phyloP scores from a whole-genome alignment of 2,888 invertebrate genomes.

The Diabrotica balteata region DNA sequence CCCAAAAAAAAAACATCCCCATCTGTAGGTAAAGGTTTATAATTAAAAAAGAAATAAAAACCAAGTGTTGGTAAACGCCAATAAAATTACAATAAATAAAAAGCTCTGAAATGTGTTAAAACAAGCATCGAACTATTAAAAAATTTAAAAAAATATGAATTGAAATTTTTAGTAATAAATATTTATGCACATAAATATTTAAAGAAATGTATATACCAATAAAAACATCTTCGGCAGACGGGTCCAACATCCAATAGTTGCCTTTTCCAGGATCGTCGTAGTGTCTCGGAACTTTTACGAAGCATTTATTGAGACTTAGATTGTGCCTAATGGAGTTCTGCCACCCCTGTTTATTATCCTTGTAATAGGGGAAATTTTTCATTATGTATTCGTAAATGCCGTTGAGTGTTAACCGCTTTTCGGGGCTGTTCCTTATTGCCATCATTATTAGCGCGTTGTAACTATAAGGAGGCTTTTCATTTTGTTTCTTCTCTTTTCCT shows the following conservation, averaged over 20 bases:
- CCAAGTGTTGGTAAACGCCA: background rate
- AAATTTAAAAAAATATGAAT: background rate
- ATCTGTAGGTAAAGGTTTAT: no score
- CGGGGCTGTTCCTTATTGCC: slow-evolving; percentile 95
- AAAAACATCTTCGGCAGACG: slow-evolving; percentile 96
- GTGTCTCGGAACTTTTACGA: slow-evolving; percentile 97
- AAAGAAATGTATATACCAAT: slow-evolving; percentile 61
- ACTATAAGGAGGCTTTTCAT: slow-evolving; percentile 95
- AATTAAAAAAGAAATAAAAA: background rate
- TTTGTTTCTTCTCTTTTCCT: slow-evolving; percentile 71
- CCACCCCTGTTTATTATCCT: slow-evolving; percentile 99
- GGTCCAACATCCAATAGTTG: slow-evolving; percentile 99
- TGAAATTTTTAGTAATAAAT: no score
- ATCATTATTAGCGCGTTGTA: slow-evolving; percentile 99
- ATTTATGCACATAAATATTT: background rate
- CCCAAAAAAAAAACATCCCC: no score
- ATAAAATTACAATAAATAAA: no score
- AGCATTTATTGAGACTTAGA: slow-evolving; percentile 96
- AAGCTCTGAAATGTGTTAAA: no score
- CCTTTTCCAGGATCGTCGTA: slow-evolving; percentile 99
- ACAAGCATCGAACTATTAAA: background rate
- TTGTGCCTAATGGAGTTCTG: slow-evolving; percentile 99
- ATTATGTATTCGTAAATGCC: slow-evolving; percentile 99
- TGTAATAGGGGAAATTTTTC: slow-evolving; percentile 97
- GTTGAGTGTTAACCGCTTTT: slow-evolving; percentile 91